Conservation (phyloP, 2,797 vertebrate species). For the Pteronotus mesoamericanus region DNA sequence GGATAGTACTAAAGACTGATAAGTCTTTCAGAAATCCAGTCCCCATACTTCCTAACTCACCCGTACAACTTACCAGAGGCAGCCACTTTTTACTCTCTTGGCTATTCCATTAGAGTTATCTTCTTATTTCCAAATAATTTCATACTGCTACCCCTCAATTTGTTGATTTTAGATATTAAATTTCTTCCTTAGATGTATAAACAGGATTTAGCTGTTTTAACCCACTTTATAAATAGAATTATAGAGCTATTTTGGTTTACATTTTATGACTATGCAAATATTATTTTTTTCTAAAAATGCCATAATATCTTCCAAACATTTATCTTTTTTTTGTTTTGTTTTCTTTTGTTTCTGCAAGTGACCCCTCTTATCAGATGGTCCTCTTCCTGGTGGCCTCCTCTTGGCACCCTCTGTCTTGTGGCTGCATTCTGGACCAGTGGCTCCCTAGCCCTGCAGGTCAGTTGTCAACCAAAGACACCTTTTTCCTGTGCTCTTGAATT, state of each 20-base stretch:
- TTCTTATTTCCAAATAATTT: conserved; percentile 16
- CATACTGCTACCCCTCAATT: background rate
- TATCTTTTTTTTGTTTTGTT: conserved; percentile 24
- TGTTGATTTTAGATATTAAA: conserved; percentile 14
- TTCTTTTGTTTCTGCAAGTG: conserved; percentile 38
- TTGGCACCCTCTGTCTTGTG: background rate
- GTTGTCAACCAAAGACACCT: background rate
- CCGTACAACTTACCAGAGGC: background rate
- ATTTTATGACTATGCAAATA: conserved; percentile 17
- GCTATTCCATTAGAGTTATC: background rate
- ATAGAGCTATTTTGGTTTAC: background rate
- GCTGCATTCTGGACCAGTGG: background rate
- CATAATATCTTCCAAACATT: background rate
- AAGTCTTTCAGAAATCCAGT: background rate
- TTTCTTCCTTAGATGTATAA: background rate
- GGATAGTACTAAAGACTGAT: background rate
- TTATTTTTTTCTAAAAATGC: background rate
- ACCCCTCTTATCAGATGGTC: conserved; percentile 29
- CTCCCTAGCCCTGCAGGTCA: background rate
- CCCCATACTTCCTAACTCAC: background rate
- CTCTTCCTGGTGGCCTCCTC: conserved; percentile 1
- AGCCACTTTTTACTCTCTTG: background rate
- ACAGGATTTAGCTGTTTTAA: background rate
- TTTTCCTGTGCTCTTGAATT: background rate
- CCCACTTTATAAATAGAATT: background rate